A percentile compares a stretch with the other conserved stretches of the same genome.
phyloP scores from a whole-genome alignment of 2,797 vertebrate genomes.

The Enteromius unitaeniatus region DNA sequence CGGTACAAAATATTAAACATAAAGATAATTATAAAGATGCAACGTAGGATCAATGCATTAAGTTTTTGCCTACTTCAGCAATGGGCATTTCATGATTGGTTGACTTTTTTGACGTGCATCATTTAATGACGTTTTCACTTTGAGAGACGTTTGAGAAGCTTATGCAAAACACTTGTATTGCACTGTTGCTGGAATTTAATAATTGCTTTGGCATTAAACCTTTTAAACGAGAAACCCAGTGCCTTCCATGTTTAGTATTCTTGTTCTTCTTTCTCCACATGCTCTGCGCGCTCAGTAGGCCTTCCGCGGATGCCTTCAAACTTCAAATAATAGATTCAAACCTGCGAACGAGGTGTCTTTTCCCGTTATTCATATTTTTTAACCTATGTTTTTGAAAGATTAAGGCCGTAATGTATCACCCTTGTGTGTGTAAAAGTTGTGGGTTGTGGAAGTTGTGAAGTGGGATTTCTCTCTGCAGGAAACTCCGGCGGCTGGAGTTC shows the following conservation, averaged over 20 bases:
- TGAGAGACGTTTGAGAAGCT: neutral
- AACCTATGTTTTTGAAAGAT: slow-evolving; percentile 45
- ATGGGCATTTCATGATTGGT: neutral
- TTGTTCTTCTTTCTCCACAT: neutral
- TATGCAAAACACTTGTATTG: slow-evolving; percentile 5
- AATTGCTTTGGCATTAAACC: neutral
- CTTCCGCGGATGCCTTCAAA: neutral
- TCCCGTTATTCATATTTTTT: slow-evolving; percentile 20
- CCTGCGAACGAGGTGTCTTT: slow-evolving; percentile 17
- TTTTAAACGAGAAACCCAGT: neutral
- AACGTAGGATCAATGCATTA: no score
- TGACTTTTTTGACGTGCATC: neutral
- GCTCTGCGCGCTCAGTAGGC: neutral
- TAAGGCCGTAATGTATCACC: slow-evolving; percentile 73
- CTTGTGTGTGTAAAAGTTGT: slow-evolving; percentile 85
- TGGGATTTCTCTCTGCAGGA: slow-evolving; percentile 99
- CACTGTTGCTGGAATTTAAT: neutral
- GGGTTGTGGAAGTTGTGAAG: slow-evolving; percentile 98
- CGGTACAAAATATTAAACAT: neutral
- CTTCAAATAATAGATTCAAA: slow-evolving; percentile 36
- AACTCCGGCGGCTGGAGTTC: slow-evolving; percentile 94
- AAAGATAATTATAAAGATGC: neutral
- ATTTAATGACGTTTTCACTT: neutral
- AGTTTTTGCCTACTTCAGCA: neutral
- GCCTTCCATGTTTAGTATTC: neutral